Evolutionary conservation across 1,140 invertebrate genomes (phyloP), one percentile per base, ranked within the genome.

Genomic region (Drosophila tsacasi): DNA sequence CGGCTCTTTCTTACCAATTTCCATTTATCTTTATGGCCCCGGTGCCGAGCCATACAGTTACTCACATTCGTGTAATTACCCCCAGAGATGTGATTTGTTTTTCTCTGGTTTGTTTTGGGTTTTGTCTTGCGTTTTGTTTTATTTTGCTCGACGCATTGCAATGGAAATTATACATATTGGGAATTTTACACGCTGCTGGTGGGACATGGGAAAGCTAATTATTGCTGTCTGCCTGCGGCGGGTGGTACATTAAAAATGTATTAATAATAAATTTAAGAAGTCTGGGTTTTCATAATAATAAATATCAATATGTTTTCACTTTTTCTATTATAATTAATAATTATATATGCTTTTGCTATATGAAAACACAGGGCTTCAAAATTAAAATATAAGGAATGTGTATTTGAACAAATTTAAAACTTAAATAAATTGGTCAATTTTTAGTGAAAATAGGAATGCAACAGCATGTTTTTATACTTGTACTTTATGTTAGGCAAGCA

Each of bases 141-240:
- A 60, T 73, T 59, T 72, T 37, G 27, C 25, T 49, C 27, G 42
- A 52, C 42, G 39, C 59, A 50, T 42, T 61, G 69, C 54, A 60
- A 72, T 73, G 65, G 50, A 58, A 73, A 72, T 73, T 59, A 69
- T 44, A 58, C 59, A 73, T 57, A 46, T 61, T 42, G 69, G 32
- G 46, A 27, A 40, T 40, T 73, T 73, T 74, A 61, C 71, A 73
- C 68, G 55, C 71, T 61, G 67, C 55, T 46, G 64, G 64, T 46
- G 64, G 27, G 21, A 30, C 66, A 37, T 52, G 67, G 64, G 68
- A 74, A 74, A 74, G 71, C 69, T 74, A 74, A 74, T 74, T 74
- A 73, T 42, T 61, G 57, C 54, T 40, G 50, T 27, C 54, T 19
- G 54, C 19, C 44, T 37, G 39, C 46, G 37, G 69, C 66, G 69